Percentiles rank a stretch among this genome's conserved stretches.
Conservation (phyloP, 2,797 vertebrate species). For the Syncerus caffer region DNA sequence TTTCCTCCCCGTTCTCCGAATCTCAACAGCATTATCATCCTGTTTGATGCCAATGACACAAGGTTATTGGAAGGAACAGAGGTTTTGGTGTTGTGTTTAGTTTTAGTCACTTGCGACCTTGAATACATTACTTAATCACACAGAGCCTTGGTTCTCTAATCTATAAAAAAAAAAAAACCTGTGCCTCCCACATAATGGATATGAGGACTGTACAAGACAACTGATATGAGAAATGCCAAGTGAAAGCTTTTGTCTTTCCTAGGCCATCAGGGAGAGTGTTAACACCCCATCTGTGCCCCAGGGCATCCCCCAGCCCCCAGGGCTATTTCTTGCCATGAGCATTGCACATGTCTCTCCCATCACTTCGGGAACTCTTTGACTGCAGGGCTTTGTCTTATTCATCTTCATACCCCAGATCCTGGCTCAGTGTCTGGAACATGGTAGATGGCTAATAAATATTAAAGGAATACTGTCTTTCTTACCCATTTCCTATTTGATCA, state of each 20-base stretch:
- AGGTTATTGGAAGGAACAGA: neutral
- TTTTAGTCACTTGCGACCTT: neutral
- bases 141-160: neutral
- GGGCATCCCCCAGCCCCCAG: neutral
- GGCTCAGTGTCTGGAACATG: neutral
- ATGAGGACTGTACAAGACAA: neutral
- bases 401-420: neutral
- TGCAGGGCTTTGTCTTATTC: neutral
- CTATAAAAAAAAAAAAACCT: neutral
- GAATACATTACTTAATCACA: neutral
- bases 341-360: neutral
- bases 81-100: neutral
- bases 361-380: neutral
- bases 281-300: neutral
- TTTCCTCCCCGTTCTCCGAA: neutral
- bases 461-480: neutral
- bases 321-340: accelerated
- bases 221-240: neutral
- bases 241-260: neutral
- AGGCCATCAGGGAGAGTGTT: neutral
- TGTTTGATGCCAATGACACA: neutral
- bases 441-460: neutral
- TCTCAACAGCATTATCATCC: neutral
- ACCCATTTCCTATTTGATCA: neutral
- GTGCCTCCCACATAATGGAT: neutral